Base-by-base conservation (phyloP, 2,888 invertebrate species). In the Laspeyria flexula region DNA sequence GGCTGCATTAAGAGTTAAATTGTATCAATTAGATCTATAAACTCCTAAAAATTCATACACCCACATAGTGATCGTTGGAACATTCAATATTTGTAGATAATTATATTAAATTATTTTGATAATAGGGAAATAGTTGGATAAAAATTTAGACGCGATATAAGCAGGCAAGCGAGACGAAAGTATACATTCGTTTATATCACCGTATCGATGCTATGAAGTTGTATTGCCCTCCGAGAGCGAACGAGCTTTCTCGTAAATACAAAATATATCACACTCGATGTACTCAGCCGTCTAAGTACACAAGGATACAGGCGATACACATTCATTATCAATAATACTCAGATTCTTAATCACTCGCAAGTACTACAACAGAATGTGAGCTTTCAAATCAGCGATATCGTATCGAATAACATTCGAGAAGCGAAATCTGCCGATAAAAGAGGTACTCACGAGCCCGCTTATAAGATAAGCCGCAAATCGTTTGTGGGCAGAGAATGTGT, bases 401-500 rank as follows among this genome's bases (percentile, higher is more conserved):
- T 6, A 1, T 6, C 7, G 7, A 3, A 25, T 25, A 25, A 3
- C 5, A 2, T 5, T 21, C 21, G 3, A n/a, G n/a, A n/a, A n/a
- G n/a, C n/a, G n/a, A n/a, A n/a, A n/a, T n/a, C 18, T 10, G 9
- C 43, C 34, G 43, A 10, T 25, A 27, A 34, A 9, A 38, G 33
- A 41, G 37, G 27, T 21, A 34, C 55, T 54, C 65, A 58, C 65
- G 41, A 63, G 69, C 79, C 71, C 75, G 74, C 78, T 72, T 68
- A 62, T 47, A 69, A 38, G 46, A 49, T 33, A 73, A 71, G 68
- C 75, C 65, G 71, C 65, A 68, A 71, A 73, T 70, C 52, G 59
- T 71, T 69, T 58, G 57, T 69, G 71, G 71, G 62, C 55, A 60
- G 54, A 70, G 57, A 67, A 56, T 62, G 60, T 73, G 71, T 75